Conservation (phyloP, 2,888 invertebrate genomes). For the Thereva nobilitata region DNA sequence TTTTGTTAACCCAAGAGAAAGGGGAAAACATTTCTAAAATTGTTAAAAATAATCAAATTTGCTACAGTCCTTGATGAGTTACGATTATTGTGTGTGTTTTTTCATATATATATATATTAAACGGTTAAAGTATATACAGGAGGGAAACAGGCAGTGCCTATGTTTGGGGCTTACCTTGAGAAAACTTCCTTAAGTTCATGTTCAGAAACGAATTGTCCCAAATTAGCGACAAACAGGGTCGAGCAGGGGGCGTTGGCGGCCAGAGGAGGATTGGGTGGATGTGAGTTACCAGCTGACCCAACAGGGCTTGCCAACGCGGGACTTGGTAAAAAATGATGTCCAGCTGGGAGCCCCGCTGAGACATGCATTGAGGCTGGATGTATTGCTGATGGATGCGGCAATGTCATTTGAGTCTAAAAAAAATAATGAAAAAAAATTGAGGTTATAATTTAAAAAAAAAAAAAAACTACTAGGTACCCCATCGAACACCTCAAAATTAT, state of each 20-base stretch:
- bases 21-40: too few species aligned
- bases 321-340: constrained; percentile 87
- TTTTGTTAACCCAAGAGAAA: too few species aligned
- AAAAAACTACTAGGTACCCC: too few species aligned
- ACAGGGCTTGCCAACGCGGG: constrained; percentile 91
- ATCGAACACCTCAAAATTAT: too few species aligned
- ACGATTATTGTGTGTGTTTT: too few species aligned
- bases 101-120: too few species aligned
- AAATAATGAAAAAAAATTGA: constrained; percentile 29
- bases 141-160: not conserved
- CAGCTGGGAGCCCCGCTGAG: constrained; percentile 63
- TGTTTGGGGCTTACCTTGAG: constrained; percentile 74
- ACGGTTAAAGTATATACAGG: constrained; percentile 19
- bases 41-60: too few species aligned
- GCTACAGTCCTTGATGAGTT: too few species aligned
- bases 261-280: constrained; percentile 62
- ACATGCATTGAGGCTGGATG: constrained; percentile 74
- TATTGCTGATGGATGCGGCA: constrained; percentile 60
- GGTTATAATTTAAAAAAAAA: not conserved
- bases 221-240: constrained; percentile 97
- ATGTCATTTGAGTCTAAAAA: constrained; percentile 61
- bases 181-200: constrained; percentile 98
- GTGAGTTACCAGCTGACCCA: constrained; percentile 65
- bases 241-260: constrained; percentile 87
- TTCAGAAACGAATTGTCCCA: constrained; percentile 96